Evolutionary conservation across 2,888 invertebrate species (phyloP).

Genomic region (Pachliopta kotzebuea): DNA sequence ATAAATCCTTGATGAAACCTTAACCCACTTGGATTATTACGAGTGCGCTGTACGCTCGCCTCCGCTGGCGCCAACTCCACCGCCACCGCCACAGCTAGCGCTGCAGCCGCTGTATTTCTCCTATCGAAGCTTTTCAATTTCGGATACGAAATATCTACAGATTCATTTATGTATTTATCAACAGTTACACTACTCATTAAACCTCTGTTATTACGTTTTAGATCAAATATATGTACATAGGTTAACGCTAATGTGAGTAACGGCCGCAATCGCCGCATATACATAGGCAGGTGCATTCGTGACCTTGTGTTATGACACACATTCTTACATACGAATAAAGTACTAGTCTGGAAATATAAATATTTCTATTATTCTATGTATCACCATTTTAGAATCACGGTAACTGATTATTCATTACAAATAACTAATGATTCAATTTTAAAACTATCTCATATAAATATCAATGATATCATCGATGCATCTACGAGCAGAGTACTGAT

Average conservation of each 20-base stretch:
- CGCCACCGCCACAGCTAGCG: constrained; percentile 54
- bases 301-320: constrained; percentile 74
- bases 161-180: background rate
- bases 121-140: constrained; percentile 40
- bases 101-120: constrained; percentile 56
- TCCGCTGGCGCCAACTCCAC: constrained; percentile 49
- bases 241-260: constrained; percentile 40
- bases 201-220: background rate
- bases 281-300: constrained; percentile 59
- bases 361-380: background rate
- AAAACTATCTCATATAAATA: constrained; percentile 49
- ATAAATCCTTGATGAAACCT: constrained; percentile 80
- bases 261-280: constrained; percentile 54
- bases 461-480: constrained; percentile 55
- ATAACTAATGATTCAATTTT: constrained; percentile 21
- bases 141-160: constrained; percentile 28
- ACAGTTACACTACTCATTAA: background rate
- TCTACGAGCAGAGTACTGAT: constrained; percentile 46
- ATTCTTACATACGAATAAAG: constrained; percentile 32
- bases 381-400: background rate
- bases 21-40: constrained; percentile 80
- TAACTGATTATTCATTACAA: constrained; percentile 7
- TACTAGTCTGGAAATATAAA: background rate
- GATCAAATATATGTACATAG: too few species aligned
- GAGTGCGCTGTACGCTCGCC: constrained; percentile 53